Conservation (phyloP, 2,888 invertebrate species). For the Chymomyza fuscimana region DNA sequence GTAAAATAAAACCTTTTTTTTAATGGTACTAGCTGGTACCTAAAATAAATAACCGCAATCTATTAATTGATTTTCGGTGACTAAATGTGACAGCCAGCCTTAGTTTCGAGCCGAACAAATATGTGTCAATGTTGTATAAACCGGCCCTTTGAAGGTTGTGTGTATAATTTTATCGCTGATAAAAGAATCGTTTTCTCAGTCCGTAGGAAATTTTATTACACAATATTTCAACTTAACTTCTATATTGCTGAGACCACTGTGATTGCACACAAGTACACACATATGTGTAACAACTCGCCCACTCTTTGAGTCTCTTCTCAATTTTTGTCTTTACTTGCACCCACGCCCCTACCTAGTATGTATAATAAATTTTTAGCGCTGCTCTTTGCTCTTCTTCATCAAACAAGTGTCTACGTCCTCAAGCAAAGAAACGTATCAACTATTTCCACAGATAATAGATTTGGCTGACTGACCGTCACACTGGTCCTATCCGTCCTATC, state of each 20-base stretch:
- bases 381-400: conserved; percentile 34
- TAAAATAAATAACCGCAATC: conserved; percentile 22
- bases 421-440: conserved; percentile 24
- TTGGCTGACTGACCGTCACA: conserved; percentile 26
- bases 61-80: conserved; percentile 34
- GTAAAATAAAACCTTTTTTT: not conserved
- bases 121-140: conserved; percentile 5
- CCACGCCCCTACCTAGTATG: not conserved
- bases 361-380: not conserved
- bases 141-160: conserved; percentile 36
- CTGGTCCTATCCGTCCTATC: conserved; percentile 48
- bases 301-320: conserved; percentile 21
- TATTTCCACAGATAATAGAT: conserved; percentile 4
- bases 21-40: conserved; percentile 19
- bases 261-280: not conserved
- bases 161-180: not conserved
- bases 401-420: conserved; percentile 58
- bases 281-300: not conserved
- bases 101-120: not conserved
- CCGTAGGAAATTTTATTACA: conserved; percentile 19
- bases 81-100: not conserved
- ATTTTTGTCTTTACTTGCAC: not conserved
- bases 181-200: not conserved
- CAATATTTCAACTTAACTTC: not conserved
- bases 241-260: not conserved